Percentiles rank a stretch among this genome's conserved stretches.
Conservation (phyloP, 2,888 invertebrate genomes). For the Drosophila falleni region DNA sequence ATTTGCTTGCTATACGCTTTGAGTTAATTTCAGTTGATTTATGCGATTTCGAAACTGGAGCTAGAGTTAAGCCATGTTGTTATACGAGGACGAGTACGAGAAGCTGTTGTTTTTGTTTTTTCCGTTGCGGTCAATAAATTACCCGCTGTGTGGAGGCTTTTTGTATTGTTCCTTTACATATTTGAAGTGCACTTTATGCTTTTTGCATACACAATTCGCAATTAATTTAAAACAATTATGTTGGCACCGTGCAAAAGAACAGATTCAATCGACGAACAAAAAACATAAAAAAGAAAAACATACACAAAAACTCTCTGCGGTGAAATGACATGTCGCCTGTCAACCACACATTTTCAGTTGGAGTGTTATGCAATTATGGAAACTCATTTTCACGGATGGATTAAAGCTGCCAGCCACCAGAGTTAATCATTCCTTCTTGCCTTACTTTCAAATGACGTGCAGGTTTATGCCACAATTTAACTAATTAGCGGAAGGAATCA, state of each 20-base stretch:
- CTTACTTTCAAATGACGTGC: slow-evolving; percentile 18
- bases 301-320: slow-evolving; percentile 54
- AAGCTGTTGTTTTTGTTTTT: slow-evolving; percentile 21
- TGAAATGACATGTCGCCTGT: slow-evolving; percentile 80
- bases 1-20: slow-evolving; percentile 48
- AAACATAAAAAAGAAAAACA: slow-evolving; percentile 20
- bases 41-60: slow-evolving; percentile 45
- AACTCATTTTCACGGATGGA: slow-evolving; percentile 49
- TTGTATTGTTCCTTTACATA: slow-evolving; percentile 68
- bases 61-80: slow-evolving; percentile 36
- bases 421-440: slow-evolving; percentile 47
- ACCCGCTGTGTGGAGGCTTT: slow-evolving; percentile 70
- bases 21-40: slow-evolving; percentile 76
- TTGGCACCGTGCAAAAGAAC: slow-evolving; percentile 48
- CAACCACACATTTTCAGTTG: slow-evolving; percentile 70
- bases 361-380: slow-evolving; percentile 73
- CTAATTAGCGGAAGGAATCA: slow-evolving; percentile 8
- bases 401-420: slow-evolving; percentile 35
- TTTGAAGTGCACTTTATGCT: slow-evolving; percentile 78
- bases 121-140: slow-evolving; percentile 73
- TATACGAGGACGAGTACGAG: slow-evolving; percentile 27
- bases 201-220: slow-evolving; percentile 77
- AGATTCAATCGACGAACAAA: slow-evolving; percentile 20
- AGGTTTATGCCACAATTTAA: slow-evolving; percentile 8
- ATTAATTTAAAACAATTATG: slow-evolving; percentile 79